Conservation (phyloP, 2,888 invertebrate species). For the Drepanosiphum platanoidis region DNA sequence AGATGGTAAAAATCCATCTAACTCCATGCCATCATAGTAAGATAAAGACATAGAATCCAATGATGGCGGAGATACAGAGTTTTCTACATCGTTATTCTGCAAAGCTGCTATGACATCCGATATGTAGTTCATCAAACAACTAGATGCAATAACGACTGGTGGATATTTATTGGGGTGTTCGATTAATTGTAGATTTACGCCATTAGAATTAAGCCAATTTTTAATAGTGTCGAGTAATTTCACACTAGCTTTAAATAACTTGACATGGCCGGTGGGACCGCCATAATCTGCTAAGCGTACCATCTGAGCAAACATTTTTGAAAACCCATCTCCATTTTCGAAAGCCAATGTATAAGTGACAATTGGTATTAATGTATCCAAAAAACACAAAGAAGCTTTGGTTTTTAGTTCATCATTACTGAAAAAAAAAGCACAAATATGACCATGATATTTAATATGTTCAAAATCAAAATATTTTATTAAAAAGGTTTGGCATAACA, state of each 20-base stretch:
- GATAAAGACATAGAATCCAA: constrained; percentile 48
- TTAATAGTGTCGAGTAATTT: constrained; percentile 50
- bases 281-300: constrained; percentile 87
- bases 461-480: too few species aligned
- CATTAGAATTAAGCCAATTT: constrained; percentile 46
- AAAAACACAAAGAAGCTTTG: constrained; percentile 74
- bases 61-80: neutral
- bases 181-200: neutral
- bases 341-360: constrained; percentile 73
- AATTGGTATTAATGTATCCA: constrained; percentile 79
- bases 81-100: neutral
- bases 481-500: too few species aligned
- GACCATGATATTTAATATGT: too few species aligned
- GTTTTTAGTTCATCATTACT: constrained; percentile 67
- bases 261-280: constrained; percentile 80
- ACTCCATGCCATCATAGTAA: constrained; percentile 59
- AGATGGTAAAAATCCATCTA: constrained; percentile 55
- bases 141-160: constrained; percentile 48
- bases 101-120: constrained; percentile 50
- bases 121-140: constrained; percentile 49
- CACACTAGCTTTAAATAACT: constrained; percentile 77
- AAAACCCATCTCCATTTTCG: constrained; percentile 77
- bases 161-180: constrained; percentile 38
- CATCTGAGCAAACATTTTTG: constrained; percentile 82
- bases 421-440: neutral